Conservation (phyloP, 2,888 invertebrate genomes). For the Apomyelois bistriatella region DNA sequence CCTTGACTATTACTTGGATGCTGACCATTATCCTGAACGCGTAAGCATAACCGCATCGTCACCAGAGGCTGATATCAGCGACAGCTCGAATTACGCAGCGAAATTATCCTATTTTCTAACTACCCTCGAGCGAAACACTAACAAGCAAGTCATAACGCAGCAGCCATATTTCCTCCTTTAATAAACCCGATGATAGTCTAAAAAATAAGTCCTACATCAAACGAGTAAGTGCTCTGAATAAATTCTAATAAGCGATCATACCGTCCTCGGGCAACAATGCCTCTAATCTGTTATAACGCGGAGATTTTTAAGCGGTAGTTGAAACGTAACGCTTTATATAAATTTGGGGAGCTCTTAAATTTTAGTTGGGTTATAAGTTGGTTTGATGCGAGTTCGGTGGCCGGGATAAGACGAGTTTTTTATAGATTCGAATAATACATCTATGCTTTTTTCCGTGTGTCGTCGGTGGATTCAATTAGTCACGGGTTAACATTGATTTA, state of each 20-base stretch:
- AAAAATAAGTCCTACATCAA: constrained; percentile 62
- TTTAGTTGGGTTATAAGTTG: constrained; percentile 41
- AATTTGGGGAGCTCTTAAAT: constrained; percentile 66
- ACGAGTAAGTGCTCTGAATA: constrained; percentile 56
- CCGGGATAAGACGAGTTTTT: too few species aligned
- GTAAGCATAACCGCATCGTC: constrained; percentile 54
- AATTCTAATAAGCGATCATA: constrained; percentile 71
- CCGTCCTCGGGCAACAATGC: constrained; percentile 68
- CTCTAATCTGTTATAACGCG: constrained; percentile 68
- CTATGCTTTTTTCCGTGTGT: constrained; percentile 41
- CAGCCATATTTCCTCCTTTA: constrained; percentile 63
- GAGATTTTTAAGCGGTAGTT: constrained; percentile 59
- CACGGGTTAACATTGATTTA: constrained; percentile 54
- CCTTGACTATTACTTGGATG: constrained; percentile 66
- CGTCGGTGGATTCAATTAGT: constrained; percentile 58
- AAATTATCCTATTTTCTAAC: constrained; percentile 66
- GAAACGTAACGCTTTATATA: constrained; percentile 20
- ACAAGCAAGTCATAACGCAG: constrained; percentile 58
- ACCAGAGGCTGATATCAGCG: constrained; percentile 67
- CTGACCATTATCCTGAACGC: constrained; percentile 52
- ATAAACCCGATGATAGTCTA: constrained; percentile 66
- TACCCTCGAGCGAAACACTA: constrained; percentile 51
- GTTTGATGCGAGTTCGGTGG: constrained; percentile 32
- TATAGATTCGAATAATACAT: too few species aligned
- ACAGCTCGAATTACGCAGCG: constrained; percentile 64